phyloP scores from a whole-genome alignment of 2,888 invertebrate species.

The Pollenia angustigena region DNA sequence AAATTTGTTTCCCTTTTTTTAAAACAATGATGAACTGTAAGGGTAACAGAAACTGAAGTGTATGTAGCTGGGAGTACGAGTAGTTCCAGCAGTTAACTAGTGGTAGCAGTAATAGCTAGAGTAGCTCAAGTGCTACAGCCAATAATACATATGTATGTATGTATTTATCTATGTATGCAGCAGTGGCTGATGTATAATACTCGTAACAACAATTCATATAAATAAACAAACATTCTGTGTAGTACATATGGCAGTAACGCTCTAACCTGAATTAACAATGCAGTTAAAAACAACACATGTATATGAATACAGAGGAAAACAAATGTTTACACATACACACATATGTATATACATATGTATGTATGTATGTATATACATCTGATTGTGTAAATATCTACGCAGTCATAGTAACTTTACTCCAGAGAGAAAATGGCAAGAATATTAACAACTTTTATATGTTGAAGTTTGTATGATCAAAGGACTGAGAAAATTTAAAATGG shows the following conservation, averaged over 20 bases:
- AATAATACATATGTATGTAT: neutral
- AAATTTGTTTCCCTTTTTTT: neutral
- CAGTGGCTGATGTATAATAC: slow-evolving; percentile 7
- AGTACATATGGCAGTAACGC: neutral
- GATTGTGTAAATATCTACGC: neutral
- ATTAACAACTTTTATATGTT: slow-evolving; percentile 9
- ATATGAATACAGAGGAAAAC: neutral
- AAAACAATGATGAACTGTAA: slow-evolving; percentile 30
- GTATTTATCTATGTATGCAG: neutral
- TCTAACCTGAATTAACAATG: slow-evolving; percentile 57
- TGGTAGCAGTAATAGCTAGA: neutral
- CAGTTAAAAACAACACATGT: slow-evolving; percentile 34
- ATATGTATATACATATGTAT: neutral
- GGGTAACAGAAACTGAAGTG: slow-evolving; percentile 11
- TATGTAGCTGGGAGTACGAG: neutral
- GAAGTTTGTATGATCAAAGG: neutral
- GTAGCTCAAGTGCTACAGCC: slow-evolving; percentile 9
- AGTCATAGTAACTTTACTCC: slow-evolving; percentile 18
- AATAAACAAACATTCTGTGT: neutral
- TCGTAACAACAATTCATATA: slow-evolving; percentile 9
- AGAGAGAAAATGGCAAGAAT: slow-evolving; percentile 27
- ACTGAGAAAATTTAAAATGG: no score
- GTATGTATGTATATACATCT: neutral
- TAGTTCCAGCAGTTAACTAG: neutral
- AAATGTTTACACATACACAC: neutral